Conservation (phyloP, 35 echinoderm and acorn worm genomes). For the Strongylocentrotus purpuratus region DNA sequence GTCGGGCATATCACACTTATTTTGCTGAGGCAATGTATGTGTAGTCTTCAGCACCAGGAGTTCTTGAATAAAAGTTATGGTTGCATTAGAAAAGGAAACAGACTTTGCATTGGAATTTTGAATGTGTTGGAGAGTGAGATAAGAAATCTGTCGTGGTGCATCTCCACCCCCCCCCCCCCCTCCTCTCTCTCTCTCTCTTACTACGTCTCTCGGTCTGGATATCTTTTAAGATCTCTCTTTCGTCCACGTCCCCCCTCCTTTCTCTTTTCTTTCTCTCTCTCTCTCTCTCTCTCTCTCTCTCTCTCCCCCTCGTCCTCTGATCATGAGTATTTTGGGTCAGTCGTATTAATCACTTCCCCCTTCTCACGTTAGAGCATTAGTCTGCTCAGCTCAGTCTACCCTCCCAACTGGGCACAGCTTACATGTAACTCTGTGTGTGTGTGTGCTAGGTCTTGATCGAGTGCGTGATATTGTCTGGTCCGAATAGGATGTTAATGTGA, state of each 20-base stretch:
- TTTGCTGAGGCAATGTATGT: no score
- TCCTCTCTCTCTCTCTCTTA: neutral
- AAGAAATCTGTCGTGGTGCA: no score
- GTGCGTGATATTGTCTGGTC: neutral
- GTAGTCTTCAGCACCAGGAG: no score
- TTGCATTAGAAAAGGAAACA: no score
- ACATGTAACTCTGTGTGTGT: neutral
- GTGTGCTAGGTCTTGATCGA: neutral
- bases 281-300: neutral
- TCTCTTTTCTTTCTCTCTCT: neutral
- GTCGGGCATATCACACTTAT: no score
- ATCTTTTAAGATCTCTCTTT: neutral
- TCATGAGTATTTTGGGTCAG: neutral
- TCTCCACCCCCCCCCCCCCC: neutral
- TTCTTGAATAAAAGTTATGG: no score
- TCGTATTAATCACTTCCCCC: constrained; percentile 43
- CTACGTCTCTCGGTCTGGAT: neutral
- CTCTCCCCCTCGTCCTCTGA: neutral
- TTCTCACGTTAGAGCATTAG: constrained; percentile 1
- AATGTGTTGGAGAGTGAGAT: no score
- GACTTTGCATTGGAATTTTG: no score
- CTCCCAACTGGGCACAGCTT: neutral
- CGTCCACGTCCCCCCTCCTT: neutral
- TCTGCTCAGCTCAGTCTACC: neutral
- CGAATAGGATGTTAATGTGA: neutral